Percentiles rank a stretch among this genome's conserved stretches.
Conservation (phyloP, 2,797 vertebrate species). For the Rhabdomys pumilio region DNA sequence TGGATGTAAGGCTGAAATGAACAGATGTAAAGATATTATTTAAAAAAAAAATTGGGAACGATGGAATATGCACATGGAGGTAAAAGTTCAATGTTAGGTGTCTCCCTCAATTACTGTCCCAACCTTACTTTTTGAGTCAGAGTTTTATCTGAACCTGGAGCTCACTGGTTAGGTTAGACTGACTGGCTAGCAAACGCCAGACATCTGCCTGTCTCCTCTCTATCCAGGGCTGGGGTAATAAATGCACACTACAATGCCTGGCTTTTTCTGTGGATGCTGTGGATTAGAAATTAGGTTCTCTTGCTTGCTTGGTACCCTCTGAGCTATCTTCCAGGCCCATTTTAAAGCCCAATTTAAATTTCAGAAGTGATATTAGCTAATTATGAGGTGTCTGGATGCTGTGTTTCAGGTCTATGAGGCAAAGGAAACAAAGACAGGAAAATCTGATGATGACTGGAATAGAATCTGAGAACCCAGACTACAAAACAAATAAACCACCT, state of each 20-base stretch:
- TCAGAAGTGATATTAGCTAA: constrained; percentile 38
- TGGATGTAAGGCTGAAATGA: background rate
- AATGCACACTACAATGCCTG: background rate
- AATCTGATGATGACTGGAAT: constrained; percentile 60
- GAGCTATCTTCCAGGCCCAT: background rate
- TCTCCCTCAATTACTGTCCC: background rate
- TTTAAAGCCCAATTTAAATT: background rate
- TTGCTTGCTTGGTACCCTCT: background rate
- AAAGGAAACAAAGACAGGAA: constrained; percentile 63
- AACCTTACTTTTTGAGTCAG: background rate
- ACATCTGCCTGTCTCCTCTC: background rate
- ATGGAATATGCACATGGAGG: background rate
- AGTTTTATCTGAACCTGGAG: background rate
- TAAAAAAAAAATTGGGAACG: background rate
- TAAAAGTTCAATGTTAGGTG: background rate
- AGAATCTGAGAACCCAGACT: constrained; percentile 56
- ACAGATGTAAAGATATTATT: background rate
- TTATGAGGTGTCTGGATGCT: constrained; percentile 43
- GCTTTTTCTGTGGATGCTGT: background rate
- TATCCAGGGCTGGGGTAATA: background rate
- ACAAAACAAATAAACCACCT: constrained; percentile 62
- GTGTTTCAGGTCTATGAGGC: constrained; percentile 43
- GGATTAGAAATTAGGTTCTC: background rate
- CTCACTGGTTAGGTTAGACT: background rate
- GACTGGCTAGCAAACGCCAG: too few relatives aligned